Base-by-base conservation (phyloP, 2,113 vertebrate species). In the Urocitellus parryii region DNA sequence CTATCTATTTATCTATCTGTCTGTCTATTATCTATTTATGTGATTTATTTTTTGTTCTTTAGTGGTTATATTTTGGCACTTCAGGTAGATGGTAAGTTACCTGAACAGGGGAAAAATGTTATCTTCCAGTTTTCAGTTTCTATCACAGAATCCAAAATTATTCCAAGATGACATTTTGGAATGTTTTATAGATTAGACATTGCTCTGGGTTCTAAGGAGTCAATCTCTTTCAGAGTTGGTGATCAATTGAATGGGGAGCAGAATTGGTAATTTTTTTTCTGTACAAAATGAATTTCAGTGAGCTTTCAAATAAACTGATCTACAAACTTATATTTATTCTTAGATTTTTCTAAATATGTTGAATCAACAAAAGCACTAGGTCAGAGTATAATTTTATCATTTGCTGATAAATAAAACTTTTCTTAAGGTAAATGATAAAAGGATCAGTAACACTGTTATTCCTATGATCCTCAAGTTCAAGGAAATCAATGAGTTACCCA, bases 321-420 rank as follows among this genome's bases (percentile, higher is more conserved):
- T 88, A 2, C 7, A 79, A 51, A 61, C 16, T 45, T 45, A 82
- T 25, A 37, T 61, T 80, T 85, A 42, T 93, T 67, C 51, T 92
- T 76, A 37, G 25, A 8, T 22, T 91, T 95, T 88, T 93, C 81
- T 90, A 74, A 74, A 82, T 63, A 58, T 84, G 39, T 39, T 85
- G 58, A 92, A n/a, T 68, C 39, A 53, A 37, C 68, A 91, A 68
- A 63, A 79, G 3, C 32, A 48, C 39, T 89, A 48, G 53, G 32
- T 87, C 63, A 83, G 53, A 79, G 80, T 89, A 65, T 53, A 42
- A 42, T 48, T 90, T 53, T 39, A 18, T 27, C 20, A 37, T 65
- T 45, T 79, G 39, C 11, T 90, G 61, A 90, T 61, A 85, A 24
- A 74, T 63, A 58, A 70, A 73, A 25, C 17, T 82, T 80, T 20